Evolutionary conservation across 1,140 invertebrate genomes (phyloP).

Genomic region (Fopius arisanus): DNA sequence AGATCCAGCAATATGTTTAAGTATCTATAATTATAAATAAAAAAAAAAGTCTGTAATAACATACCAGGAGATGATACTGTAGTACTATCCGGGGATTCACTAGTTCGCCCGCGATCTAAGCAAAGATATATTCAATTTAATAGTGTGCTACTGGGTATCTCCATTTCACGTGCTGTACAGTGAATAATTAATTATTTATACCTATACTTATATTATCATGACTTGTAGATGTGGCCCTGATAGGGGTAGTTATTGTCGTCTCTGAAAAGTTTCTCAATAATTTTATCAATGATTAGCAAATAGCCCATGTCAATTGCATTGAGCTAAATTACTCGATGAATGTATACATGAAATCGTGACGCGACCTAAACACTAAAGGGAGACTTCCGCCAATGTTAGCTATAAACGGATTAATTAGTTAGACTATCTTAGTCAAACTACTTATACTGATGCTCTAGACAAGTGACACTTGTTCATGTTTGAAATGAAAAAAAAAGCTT

Average conservation of each 20-base stretch:
- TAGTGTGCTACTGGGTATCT: too few relatives aligned
- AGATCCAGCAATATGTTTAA: too few relatives aligned
- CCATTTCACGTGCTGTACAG: too few relatives aligned
- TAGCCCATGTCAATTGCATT: not conserved
- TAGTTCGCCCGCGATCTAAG: not conserved
- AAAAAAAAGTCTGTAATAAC: not conserved
- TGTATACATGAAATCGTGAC: not conserved
- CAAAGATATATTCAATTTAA: too few relatives aligned
- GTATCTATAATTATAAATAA: too few relatives aligned
- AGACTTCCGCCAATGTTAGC: conserved; percentile 21
- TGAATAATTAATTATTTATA: not conserved
- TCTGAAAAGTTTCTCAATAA: not conserved
- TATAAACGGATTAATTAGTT: conserved; percentile 22
- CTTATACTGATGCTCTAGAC: not conserved
- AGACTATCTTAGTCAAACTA: conserved; percentile 3
- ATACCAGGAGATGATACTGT: not conserved
- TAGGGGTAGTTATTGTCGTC: conserved; percentile 17
- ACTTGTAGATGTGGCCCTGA: not conserved
- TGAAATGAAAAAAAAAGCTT: too few relatives aligned
- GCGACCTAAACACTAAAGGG: not conserved
- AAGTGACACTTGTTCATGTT: too few relatives aligned
- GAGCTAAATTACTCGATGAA: conserved; percentile 14
- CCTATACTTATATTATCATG: conserved; percentile 4
- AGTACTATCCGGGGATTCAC: not conserved
- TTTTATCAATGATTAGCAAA: not conserved